phyloP scores from a whole-genome alignment of 2,113 vertebrate genomes.

The Arvicanthis niloticus region DNA sequence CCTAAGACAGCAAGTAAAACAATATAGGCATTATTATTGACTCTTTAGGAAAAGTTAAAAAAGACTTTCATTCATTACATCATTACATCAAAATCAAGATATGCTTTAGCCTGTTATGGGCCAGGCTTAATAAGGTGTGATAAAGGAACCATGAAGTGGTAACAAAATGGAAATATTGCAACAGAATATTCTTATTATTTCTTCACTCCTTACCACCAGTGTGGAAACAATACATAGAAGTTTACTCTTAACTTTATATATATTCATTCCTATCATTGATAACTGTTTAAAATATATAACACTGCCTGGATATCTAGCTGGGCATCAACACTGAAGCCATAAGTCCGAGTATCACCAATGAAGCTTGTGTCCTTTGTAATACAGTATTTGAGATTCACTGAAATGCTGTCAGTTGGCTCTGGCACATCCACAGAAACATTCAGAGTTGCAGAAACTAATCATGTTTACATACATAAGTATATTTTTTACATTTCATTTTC shows the following conservation, averaged over 20 bases:
- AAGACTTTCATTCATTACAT: neutral
- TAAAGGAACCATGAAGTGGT: neutral
- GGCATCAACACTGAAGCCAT: neutral
- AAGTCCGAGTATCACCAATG: neutral
- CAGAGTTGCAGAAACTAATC: neutral
- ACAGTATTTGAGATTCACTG: neutral
- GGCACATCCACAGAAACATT: no score
- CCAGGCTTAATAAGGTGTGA: neutral
- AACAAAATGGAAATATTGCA: neutral
- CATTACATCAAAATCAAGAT: no score
- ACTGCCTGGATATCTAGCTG: neutral
- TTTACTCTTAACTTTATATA: neutral
- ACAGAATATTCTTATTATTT: neutral
- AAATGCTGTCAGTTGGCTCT: rapidly evolving
- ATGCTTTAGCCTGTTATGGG: no score
- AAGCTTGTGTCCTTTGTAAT: neutral
- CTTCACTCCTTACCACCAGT: neutral
- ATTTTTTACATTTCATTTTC: neutral
- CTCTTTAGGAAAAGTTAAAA: neutral
- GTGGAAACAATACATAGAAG: neutral
- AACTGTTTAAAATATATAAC: neutral
- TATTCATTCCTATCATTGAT: neutral
- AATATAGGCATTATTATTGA: neutral
- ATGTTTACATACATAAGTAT: neutral
- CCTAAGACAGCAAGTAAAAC: neutral